Percentiles rank a stretch among this genome's conserved stretches.
phyloP scores from a whole-genome alignment of 2,888 invertebrate species.

The Embidobia sp. region DNA sequence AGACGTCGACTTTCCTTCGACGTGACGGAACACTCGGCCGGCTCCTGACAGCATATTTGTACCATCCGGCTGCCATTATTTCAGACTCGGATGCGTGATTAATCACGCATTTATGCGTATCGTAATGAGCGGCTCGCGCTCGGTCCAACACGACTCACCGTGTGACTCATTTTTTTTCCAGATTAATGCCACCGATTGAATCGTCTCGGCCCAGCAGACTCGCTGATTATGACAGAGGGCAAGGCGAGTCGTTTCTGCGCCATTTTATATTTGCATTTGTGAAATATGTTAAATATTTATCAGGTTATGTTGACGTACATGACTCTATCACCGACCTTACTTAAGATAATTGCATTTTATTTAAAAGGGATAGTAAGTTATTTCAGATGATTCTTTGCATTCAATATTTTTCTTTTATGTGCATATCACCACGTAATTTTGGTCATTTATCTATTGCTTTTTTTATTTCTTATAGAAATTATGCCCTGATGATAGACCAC shows the following conservation, averaged over 20 bases:
- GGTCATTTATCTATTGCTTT: conserved; percentile 1
- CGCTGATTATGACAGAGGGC: too few species aligned
- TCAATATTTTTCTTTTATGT: too few species aligned
- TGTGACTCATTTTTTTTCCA: conserved; percentile 3
- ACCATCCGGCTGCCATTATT: conserved; percentile 37
- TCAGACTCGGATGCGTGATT: conserved; percentile 45
- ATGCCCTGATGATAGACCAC: conserved; percentile 94
- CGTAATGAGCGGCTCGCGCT: conserved; percentile 29
- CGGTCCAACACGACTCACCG: conserved; percentile 14
- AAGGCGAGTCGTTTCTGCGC: too few species aligned
- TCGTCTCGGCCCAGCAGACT: too few species aligned
- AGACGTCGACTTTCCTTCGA: conserved; percentile 55
- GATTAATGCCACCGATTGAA: conserved; percentile 25
- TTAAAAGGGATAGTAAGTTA: too few species aligned
- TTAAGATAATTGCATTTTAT: too few species aligned
- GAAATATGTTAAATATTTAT: too few species aligned
- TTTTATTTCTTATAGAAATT: conserved; percentile 84
- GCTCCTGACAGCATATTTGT: conserved; percentile 59
- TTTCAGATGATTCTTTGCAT: too few species aligned
- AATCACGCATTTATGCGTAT: conserved; percentile 55
- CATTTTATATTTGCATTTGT: too few species aligned
- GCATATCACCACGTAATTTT: too few species aligned
- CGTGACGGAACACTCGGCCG: conserved; percentile 55
- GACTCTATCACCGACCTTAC: too few species aligned
- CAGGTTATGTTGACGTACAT: too few species aligned